phyloP scores from a whole-genome alignment of 2,797 vertebrate species.

The Glossophaga mutica region DNA sequence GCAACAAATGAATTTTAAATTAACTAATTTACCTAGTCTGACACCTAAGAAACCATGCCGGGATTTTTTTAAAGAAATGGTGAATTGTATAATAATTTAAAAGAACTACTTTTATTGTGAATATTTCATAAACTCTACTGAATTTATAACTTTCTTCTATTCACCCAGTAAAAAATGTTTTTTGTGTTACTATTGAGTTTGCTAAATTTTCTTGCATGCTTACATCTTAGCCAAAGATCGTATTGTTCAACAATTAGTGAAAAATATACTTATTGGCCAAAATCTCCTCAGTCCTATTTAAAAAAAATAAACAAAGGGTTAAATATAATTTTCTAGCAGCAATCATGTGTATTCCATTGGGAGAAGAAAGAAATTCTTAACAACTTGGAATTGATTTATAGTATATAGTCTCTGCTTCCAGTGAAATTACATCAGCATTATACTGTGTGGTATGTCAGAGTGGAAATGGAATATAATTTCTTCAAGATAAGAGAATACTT shows the following conservation, averaged over 20 bases:
- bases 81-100: neutral
- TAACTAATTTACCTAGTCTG: neutral
- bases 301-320: neutral
- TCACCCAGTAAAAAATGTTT: neutral
- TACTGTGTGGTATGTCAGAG: neutral
- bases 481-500: neutral
- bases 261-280: neutral
- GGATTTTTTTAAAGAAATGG: constrained; percentile 17
- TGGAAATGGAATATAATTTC: neutral
- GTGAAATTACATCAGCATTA: neutral
- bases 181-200: neutral
- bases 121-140: neutral
- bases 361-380: constrained; percentile 4
- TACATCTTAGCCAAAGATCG: neutral
- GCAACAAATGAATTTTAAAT: neutral
- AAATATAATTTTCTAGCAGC: neutral
- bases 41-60: neutral
- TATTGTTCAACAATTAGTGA: neutral
- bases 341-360: neutral
- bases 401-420: neutral
- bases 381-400: neutral
- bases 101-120: neutral
- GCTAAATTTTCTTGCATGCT: neutral
- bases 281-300: neutral
- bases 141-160: neutral